Percentiles rank a stretch among this genome's conserved stretches.
Conservation (phyloP, 2,888 invertebrate species). For the Cheilosia soror region DNA sequence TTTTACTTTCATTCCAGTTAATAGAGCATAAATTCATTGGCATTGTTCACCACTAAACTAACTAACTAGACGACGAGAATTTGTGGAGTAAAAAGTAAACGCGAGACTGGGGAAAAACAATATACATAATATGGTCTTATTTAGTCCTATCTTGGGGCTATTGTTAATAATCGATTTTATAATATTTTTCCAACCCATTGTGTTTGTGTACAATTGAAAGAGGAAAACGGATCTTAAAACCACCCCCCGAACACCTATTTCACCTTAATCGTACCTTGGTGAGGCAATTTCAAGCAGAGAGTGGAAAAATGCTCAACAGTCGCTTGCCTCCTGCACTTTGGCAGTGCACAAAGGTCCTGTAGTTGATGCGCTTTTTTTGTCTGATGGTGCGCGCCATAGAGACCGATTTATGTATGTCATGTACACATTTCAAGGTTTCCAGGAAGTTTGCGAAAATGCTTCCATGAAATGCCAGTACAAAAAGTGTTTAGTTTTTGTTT, state of each 20-base stretch:
- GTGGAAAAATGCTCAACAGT: conserved; percentile 37
- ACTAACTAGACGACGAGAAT: neutral
- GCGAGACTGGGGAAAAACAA: neutral
- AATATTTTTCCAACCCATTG: conserved; percentile 18
- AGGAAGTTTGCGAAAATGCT: conserved; percentile 43
- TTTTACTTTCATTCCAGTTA: conserved; percentile 42
- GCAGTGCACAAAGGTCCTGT: conserved; percentile 6
- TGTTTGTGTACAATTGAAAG: conserved; percentile 2
- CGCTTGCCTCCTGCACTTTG: conserved; percentile 47
- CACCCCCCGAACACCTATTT: conserved; percentile 3
- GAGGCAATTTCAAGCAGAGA: conserved; percentile 1
- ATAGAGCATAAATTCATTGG: conserved; percentile 63
- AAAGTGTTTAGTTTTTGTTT: conserved; percentile 18
- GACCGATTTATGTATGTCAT: conserved; percentile 46
- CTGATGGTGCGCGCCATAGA: conserved; percentile 5
- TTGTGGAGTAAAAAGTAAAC: neutral
- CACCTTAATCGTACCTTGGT: conserved; percentile 1
- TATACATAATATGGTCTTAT: conserved; percentile 23
- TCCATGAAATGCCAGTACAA: conserved; percentile 27
- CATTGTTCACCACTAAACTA: conserved; percentile 37
- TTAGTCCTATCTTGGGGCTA: conserved; percentile 39
- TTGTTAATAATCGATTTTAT: conserved; percentile 66
- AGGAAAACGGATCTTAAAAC: conserved; percentile 28
- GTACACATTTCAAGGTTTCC: conserved; percentile 60
- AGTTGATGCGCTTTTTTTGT: conserved; percentile 49